Evolutionary conservation across 1,140 invertebrate genomes (phyloP).

Genomic region (Idris sp.): DNA sequence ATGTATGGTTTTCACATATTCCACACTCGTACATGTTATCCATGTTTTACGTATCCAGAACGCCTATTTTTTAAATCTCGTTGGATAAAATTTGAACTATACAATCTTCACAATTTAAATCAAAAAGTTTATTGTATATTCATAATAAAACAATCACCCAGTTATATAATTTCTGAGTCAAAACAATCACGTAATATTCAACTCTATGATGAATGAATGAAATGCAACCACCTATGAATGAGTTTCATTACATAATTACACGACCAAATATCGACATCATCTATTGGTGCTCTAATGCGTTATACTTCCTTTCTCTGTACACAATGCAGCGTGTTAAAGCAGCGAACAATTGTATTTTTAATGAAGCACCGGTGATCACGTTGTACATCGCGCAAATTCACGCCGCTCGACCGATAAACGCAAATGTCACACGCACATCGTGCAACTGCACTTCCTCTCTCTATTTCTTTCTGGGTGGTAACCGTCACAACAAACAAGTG

Average conservation of each 20-base stretch:
- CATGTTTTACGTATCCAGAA: no score
- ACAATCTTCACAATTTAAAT: no score
- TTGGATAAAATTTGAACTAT: no score
- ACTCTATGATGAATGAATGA: constrained; percentile 1
- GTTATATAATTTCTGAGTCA: no score
- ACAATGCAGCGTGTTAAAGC: not conserved
- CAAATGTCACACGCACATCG: constrained; percentile 30
- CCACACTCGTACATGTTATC: no score
- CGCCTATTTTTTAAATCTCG: no score
- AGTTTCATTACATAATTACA: constrained; percentile 43
- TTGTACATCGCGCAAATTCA: constrained; percentile 43
- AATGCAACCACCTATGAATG: constrained; percentile 19
- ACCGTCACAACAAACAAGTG: constrained; percentile 43
- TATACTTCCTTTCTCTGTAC: constrained; percentile 33
- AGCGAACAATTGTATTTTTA: constrained; percentile 45
- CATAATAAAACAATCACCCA: not conserved
- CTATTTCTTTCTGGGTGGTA: constrained; percentile 26
- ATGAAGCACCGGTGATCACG: constrained; percentile 34
- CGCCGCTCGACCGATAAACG: constrained; percentile 31
- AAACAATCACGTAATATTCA: not conserved
- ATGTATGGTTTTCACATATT: no score
- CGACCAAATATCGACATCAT: constrained; percentile 32
- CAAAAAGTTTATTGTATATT: no score
- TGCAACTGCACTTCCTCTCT: constrained; percentile 40
- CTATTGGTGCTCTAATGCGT: constrained; percentile 30